Conservation (phyloP, 2,113 vertebrate species). For the Mesitornis unicolor region DNA sequence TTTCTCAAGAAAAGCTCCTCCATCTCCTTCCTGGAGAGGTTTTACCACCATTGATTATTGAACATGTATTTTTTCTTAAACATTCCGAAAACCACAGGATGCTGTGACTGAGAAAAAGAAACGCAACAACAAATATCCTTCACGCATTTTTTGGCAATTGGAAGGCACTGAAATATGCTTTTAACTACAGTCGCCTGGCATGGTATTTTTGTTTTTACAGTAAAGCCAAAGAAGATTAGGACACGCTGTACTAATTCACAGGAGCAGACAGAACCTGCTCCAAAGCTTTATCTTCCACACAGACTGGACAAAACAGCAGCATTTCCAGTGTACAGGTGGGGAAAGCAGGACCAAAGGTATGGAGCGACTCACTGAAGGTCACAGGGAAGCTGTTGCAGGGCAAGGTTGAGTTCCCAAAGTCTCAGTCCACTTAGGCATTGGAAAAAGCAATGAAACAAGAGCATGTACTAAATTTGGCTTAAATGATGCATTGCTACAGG, state of each 20-base stretch:
- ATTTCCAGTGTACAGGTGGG: not conserved
- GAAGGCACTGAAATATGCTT: constrained; percentile 44
- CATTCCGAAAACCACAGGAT: constrained; percentile 36
- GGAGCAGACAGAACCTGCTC: constrained; percentile 24
- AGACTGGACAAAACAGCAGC: not conserved
- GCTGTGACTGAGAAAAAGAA: constrained; percentile 4
- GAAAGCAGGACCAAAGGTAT: not conserved
- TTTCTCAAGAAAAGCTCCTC: not conserved
- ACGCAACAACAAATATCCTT: not conserved
- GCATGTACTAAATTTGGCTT: constrained; percentile 61
- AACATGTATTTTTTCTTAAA: not conserved
- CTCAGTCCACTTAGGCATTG: constrained; percentile 42
- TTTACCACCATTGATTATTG: not conserved
- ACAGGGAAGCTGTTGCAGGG: not conserved
- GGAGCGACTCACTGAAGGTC: not conserved
- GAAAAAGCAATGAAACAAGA: constrained; percentile 65
- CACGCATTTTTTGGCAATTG: constrained; percentile 10
- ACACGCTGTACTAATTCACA: not conserved
- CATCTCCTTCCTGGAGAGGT: not conserved
- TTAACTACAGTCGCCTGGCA: constrained; percentile 53
- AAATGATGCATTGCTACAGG: constrained; percentile 53
- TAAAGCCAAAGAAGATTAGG: not conserved
- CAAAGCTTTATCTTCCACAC: not conserved
- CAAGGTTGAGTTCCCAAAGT: not conserved
- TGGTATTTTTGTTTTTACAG: not conserved